Evolutionary conservation across 2,113 vertebrate species (phyloP).

Genomic region (Lasiurus cinereus): DNA sequence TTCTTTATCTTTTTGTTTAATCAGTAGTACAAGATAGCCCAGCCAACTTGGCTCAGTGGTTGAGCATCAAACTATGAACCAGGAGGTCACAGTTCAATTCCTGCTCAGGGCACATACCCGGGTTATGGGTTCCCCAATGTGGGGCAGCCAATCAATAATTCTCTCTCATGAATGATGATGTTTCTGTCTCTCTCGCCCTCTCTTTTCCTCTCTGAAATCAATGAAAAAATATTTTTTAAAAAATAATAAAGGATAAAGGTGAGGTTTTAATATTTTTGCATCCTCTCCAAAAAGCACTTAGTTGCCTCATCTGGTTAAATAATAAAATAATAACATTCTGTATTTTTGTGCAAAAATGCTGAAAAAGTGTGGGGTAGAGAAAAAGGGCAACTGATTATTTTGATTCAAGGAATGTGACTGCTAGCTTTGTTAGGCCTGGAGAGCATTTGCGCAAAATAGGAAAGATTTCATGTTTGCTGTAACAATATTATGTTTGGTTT

Average conservation of each 20-base stretch:
- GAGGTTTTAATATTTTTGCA: slow-evolving; percentile 21
- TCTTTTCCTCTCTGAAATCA: no score
- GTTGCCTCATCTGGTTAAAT: neutral
- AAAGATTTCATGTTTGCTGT: slow-evolving; percentile 69
- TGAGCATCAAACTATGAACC: no score
- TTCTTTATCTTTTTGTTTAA: slow-evolving; percentile 19
- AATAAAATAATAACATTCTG: slow-evolving; percentile 41
- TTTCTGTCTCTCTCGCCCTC: no score
- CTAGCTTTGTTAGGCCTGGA: slow-evolving; percentile 65
- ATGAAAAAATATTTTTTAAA: no score
- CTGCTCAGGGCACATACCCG: no score
- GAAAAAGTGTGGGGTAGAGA: neutral
- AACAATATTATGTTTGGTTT: slow-evolving; percentile 78
- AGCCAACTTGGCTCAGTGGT: no score
- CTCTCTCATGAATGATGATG: no score
- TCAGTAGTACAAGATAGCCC: neutral
- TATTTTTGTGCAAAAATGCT: slow-evolving; percentile 27
- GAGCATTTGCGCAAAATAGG: slow-evolving; percentile 55
- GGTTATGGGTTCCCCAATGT: no score
- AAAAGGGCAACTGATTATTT: slow-evolving; percentile 62
- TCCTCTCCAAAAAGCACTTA: neutral
- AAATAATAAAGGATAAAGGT: neutral
- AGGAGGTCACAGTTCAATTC: no score
- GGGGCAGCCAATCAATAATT: no score
- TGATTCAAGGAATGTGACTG: slow-evolving; percentile 55